A percentile compares a stretch with the other conserved stretches of the same genome.
phyloP scores from a whole-genome alignment of 2,797 vertebrate species.

The Scomberomorus guttatus region DNA sequence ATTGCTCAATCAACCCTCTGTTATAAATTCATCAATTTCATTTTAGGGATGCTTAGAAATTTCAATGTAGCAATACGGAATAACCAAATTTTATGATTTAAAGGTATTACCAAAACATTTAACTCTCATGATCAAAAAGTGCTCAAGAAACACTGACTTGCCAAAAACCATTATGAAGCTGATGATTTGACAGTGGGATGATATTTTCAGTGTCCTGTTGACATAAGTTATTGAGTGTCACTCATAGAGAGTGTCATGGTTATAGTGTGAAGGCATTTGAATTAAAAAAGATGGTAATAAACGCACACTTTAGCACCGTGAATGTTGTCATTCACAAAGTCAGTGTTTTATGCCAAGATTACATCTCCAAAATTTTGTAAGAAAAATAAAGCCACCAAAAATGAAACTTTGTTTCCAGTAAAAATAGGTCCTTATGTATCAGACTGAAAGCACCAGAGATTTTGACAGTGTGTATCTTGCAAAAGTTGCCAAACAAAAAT shows the following conservation, averaged over 20 bases:
- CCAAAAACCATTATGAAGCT: constrained; percentile 80
- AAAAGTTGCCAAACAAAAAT: constrained; percentile 83
- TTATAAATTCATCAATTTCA: constrained; percentile 76
- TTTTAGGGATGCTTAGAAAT: constrained; percentile 76
- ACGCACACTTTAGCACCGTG: constrained; percentile 94
- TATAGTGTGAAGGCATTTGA: constrained; percentile 87
- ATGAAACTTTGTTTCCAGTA: constrained; percentile 90
- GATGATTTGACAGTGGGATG: constrained; percentile 82
- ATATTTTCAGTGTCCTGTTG: constrained; percentile 64
- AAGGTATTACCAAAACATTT: constrained; percentile 85
- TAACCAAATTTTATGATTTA: constrained; percentile 73
- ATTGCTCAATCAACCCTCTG: constrained; percentile 71
- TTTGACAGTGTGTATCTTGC: constrained; percentile 81
- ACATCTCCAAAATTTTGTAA: constrained; percentile 71
- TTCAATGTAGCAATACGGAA: constrained; percentile 38
- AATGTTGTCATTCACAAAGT: constrained; percentile 89
- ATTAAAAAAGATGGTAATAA: constrained; percentile 82
- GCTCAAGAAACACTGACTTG: constrained; percentile 88
- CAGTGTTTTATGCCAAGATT: constrained; percentile 90
- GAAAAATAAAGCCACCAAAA: constrained; percentile 82
- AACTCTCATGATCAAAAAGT: constrained; percentile 87
- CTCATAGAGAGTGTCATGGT: constrained; percentile 76
- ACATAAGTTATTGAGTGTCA: constrained; percentile 60
- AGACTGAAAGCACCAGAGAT: constrained; percentile 93
- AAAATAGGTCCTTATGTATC: constrained; percentile 84